These are phyloP conservation scores for Microdon myrmicae DNA, from an alignment of 2,888 invertebrate genomes.

Conservation along the genomic window DNA sequence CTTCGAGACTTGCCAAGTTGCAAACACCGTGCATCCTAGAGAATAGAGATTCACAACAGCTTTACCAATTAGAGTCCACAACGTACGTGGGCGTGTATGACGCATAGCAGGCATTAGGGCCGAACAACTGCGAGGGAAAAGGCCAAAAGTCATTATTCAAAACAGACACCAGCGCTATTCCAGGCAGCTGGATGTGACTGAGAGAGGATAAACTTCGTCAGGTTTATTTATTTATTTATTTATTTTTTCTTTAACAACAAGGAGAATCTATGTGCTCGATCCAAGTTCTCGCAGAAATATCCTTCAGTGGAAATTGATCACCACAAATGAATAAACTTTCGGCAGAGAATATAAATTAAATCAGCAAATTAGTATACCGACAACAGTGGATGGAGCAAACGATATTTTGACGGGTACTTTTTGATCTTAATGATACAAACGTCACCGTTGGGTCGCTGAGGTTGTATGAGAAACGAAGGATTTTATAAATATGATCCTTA, in stretches of 20 bases:
- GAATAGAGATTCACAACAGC: no score
- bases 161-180: slow-evolving; percentile 55
- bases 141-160: slow-evolving; percentile 57
- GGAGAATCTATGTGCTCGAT: slow-evolving; percentile 15
- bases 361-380: slow-evolving; percentile 38
- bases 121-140: slow-evolving; percentile 33
- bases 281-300: slow-evolving; percentile 5
- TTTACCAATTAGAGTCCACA: no score
- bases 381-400: slow-evolving; percentile 15
- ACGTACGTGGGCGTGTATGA: slow-evolving; percentile 59
- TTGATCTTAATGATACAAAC: slow-evolving; percentile 4
- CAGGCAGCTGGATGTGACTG: slow-evolving; percentile 48
- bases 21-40: no score
- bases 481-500: neutral
- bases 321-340: slow-evolving; percentile 44
- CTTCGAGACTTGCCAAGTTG: no score
- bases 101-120: slow-evolving; percentile 54
- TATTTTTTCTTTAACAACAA: no score
- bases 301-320: slow-evolving; percentile 49
- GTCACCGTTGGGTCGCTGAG: neutral
- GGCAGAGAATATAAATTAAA: slow-evolving; percentile 42
- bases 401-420: slow-evolving; percentile 20
- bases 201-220: slow-evolving; percentile 56
- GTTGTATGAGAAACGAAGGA: slow-evolving; percentile 8
- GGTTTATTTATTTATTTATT: no score